A percentile compares a stretch with the other conserved stretches of the same genome.
These are phyloP conservation scores for Chrysomela aeneicollis DNA, from an alignment of 2,888 invertebrate genomes.

Conservation along the genomic window DNA sequence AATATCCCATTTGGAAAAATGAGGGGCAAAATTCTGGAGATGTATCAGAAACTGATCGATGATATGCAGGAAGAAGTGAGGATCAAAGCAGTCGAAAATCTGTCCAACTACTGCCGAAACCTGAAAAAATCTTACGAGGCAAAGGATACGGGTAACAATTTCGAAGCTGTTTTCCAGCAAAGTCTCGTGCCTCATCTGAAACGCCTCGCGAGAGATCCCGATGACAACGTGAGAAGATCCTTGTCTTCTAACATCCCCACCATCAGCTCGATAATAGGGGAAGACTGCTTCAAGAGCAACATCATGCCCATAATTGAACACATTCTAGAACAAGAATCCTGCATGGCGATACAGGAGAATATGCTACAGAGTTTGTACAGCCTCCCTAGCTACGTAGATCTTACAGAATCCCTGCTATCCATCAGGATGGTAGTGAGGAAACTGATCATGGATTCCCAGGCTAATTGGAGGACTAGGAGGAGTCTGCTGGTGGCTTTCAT, in stretches of 20 bases:
- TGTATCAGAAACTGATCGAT: slow-evolving; percentile 51
- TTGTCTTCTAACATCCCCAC: slow-evolving; percentile 51
- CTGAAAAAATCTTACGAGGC: slow-evolving; percentile 48
- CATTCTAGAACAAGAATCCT: slow-evolving; percentile 52
- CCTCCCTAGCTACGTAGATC: slow-evolving; percentile 52
- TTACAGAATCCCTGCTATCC: slow-evolving; percentile 45
- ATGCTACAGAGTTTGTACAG: slow-evolving; percentile 54
- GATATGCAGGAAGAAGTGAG: slow-evolving; percentile 53
- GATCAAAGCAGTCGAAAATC: slow-evolving; percentile 47
- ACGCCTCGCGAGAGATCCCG: slow-evolving; percentile 47
- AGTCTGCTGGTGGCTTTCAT: slow-evolving; percentile 54
- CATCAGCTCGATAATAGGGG: slow-evolving; percentile 48
- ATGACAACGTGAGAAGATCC: slow-evolving; percentile 51
- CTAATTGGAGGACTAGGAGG: slow-evolving; percentile 56
- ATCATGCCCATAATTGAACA: slow-evolving; percentile 52
- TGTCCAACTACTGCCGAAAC: slow-evolving; percentile 48
- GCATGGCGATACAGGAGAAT: slow-evolving; percentile 52
- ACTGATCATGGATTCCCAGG: slow-evolving; percentile 50
- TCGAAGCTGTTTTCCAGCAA: slow-evolving; percentile 51
- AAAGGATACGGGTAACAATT: slow-evolving; percentile 42
- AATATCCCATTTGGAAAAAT: slow-evolving; percentile 44
- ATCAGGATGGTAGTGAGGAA: slow-evolving; percentile 52
- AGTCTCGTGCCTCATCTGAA: slow-evolving; percentile 51
- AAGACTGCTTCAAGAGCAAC: slow-evolving; percentile 51
- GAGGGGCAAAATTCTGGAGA: slow-evolving; percentile 47